These are phyloP conservation scores for Blastobasis lacticolella DNA, from an alignment of 2,888 invertebrate genomes.

Conservation along the genomic window DNA sequence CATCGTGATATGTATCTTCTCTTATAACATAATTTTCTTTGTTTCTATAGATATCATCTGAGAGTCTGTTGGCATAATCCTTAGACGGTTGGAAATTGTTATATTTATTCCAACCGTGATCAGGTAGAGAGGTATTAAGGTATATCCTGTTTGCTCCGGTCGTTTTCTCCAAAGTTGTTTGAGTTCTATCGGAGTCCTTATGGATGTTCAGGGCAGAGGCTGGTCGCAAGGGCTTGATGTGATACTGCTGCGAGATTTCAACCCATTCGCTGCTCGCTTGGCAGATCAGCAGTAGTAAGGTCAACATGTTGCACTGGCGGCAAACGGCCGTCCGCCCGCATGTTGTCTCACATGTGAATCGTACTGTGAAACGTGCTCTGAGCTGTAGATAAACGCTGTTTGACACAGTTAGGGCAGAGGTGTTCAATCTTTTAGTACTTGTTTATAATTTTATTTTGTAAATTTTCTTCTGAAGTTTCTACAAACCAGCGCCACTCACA, in stretches of 20 bases:
- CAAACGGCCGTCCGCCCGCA: constrained; percentile 8
- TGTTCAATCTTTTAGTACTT: constrained; percentile 14
- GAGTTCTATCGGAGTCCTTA: constrained; percentile 3
- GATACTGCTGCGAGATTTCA: constrained; percentile 56
- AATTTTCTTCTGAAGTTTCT: too few relatives aligned
- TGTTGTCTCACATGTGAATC: constrained; percentile 25
- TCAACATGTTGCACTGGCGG: constrained; percentile 21
- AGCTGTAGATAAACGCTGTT: constrained; percentile 8
- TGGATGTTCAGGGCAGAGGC: constrained; percentile 10
- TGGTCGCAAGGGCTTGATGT: constrained; percentile 31
- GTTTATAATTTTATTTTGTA: too few relatives aligned
- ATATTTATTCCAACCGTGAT: constrained; percentile 15
- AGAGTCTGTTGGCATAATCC: background rate
- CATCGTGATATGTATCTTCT: background rate
- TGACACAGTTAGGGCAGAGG: constrained; percentile 36
- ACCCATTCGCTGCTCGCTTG: constrained; percentile 50
- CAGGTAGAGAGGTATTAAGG: constrained; percentile 31
- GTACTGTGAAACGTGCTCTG: constrained; percentile 31
- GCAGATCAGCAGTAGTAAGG: constrained; percentile 30
- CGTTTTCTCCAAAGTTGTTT: constrained; percentile 12
- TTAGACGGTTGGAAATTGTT: background rate
- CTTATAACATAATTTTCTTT: background rate
- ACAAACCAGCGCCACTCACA: too few relatives aligned
- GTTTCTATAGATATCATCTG: background rate
- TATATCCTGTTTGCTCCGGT: constrained; percentile 23